Base-by-base conservation (phyloP, 2,888 invertebrate genomes). In the Noctua janthe region DNA sequence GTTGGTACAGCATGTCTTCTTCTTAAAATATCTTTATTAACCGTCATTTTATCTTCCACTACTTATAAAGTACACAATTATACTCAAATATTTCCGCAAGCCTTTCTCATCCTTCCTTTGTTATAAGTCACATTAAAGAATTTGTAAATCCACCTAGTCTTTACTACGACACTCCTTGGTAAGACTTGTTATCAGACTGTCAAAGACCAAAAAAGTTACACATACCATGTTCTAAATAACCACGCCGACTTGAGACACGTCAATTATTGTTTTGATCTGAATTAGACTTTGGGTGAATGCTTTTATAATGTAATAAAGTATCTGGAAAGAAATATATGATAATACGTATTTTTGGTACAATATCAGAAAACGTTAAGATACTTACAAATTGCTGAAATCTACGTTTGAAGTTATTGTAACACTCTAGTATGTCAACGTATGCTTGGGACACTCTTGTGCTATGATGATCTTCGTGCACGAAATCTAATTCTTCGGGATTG, bases 351-450 rank as follows among this genome's bases (percentile, higher is more conserved):
- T 23, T 62, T 29, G 13, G 29, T 62, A 20, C n/a, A n/a, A 2
- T 1, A 6, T 47, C 64, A 23, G 2, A 2, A 7, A 67, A 67
- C 10, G 2, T 2, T 43, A 20, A 20, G 1, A 3, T 70, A 80
- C 85, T 85, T 75, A 87, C 85, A 0, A 62, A 69, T 23, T 62
- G 47, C 59, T 72, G 80, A 35, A 69, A 85, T 62, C 71, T 49
- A 8, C 35, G 6, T 77, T 77, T 81, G 49, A 77, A 74, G 5
- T 39, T 49, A 23, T 77, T 17, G 59, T 72, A 85, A 71, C 84
- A 84, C 39, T 78, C 13, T 11, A 84, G 51, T 51, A 87, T 86
- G 23, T 87, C 59, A 29, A 35, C n/a, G 43, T 76, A 87, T 10
- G 71, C 39, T 49, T 78, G 39, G 51, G 81, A 85, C 54, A 81